Evolutionary conservation across 2,113 vertebrate genomes (phyloP).

Genomic region (Hippoglossus stenolepis): DNA sequence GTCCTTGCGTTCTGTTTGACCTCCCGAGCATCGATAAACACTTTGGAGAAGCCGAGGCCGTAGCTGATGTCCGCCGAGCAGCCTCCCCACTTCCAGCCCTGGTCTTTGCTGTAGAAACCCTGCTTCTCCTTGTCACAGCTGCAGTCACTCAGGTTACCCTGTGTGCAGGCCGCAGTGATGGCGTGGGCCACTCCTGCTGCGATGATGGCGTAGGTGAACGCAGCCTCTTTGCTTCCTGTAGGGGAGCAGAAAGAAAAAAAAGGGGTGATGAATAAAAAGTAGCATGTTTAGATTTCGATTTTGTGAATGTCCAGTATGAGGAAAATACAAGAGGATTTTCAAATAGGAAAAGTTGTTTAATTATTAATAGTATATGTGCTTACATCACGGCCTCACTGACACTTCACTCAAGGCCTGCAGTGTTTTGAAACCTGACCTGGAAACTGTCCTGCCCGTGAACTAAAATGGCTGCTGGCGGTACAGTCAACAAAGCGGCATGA

Average conservation of each 20-base stretch:
- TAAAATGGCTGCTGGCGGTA: conserved; percentile 64
- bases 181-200: conserved; percentile 95
- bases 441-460: conserved; percentile 74
- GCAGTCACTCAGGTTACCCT: conserved; percentile 97
- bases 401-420: conserved; percentile 59
- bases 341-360: conserved; percentile 45
- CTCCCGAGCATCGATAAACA: conserved; percentile 96
- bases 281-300: background rate
- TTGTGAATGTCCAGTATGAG: conserved; percentile 16
- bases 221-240: conserved; percentile 94
- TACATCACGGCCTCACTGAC: conserved; percentile 60
- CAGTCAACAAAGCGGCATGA: conserved; percentile 77
- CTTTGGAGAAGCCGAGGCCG: conserved; percentile 95
- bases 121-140: conserved; percentile 98
- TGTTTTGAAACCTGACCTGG: conserved; percentile 77
- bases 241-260: background rate
- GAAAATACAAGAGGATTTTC: conserved; percentile 13
- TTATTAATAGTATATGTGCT: conserved; percentile 69
- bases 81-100: conserved; percentile 99
- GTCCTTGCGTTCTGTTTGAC: conserved; percentile 96
- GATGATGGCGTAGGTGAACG: conserved; percentile 96
- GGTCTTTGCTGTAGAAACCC: conserved; percentile 93
- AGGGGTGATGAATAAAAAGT: conserved; percentile 33
- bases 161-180: conserved; percentile 94
- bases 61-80: conserved; percentile 97